Evolutionary conservation across 2,113 vertebrate species (phyloP), one percentile per base, ranked within the genome.

Genomic region (Ctenodactylus gundi): DNA sequence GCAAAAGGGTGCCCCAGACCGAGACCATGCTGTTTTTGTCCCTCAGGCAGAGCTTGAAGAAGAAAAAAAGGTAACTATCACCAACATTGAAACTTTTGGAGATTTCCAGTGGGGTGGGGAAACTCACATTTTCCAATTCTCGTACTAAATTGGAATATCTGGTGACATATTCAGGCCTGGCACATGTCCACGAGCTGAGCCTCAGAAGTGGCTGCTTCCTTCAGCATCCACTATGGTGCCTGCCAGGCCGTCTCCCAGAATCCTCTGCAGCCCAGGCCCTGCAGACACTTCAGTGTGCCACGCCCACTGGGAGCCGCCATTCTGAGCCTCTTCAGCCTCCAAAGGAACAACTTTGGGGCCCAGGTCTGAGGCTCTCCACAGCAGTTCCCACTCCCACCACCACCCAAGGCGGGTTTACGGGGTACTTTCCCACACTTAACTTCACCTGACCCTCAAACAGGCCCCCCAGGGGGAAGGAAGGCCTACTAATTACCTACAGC

Each of bases 1-100:
- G 23, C 41, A 73, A 14, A 39, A 14, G 4, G 57, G 31, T 0
- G 0, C 46, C 41, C 31, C 0, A 4, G 11, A 34, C 64, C 17
- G 4, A 77, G 76, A 39, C 9, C 23, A 6, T 65, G 31, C 29
- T 6, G 53, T 55, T 88, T 57, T n/a, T 55, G 64, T 3, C 14
- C 31, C 12, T 5, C 21, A 49, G 0, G 1, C 23, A 46, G 14
- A 82, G 39, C 39, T 49, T 25, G 90, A 36, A 87, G 89, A 76
- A 39, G 90, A 36, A 87, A 92, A 76, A 39, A 65, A 9, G 25
- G 14, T 27, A 21, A 80, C 44, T 27, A 73, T 11, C 46, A 51
- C 36, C 49, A 85, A 10, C 12, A 6, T 27, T 49, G 72, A 90
- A 44, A 53, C 49, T 83, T 78, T 60, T 82, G 27, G 57, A 68